Conservation (phyloP, 2,888 invertebrate genomes). For the Drosophila hamatofila region DNA sequence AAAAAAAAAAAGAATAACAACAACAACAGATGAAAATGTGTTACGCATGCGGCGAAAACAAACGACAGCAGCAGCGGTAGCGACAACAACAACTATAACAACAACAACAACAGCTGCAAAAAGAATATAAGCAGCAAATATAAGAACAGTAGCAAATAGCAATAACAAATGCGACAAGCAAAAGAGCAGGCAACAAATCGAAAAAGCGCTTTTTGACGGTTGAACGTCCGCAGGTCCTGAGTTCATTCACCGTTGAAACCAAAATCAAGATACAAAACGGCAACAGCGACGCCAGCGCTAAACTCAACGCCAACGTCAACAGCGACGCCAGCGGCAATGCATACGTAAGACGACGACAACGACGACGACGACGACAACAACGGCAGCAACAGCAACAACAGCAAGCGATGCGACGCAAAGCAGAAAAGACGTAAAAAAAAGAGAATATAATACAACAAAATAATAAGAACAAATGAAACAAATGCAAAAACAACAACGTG, state of each 20-base stretch:
- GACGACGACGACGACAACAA: slow-evolving; percentile 33
- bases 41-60: slow-evolving; percentile 53
- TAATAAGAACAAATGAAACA: slow-evolving; percentile 68
- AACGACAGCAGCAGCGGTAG: slow-evolving; percentile 9
- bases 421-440: slow-evolving; percentile 34
- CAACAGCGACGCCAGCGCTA: slow-evolving; percentile 35
- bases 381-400: slow-evolving; percentile 26
- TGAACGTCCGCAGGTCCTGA: slow-evolving; percentile 79
- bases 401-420: slow-evolving; percentile 36
- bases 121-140: slow-evolving; percentile 12
- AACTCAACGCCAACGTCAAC: slow-evolving; percentile 20
- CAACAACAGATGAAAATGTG: slow-evolving; percentile 39
- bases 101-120: slow-evolving; percentile 13
- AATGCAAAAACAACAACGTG: slow-evolving; percentile 44
- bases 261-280: slow-evolving; percentile 74
- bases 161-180: slow-evolving; percentile 32
- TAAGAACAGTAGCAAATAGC: slow-evolving; percentile 33
- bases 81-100: slow-evolving; percentile 8
- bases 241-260: slow-evolving; percentile 80
- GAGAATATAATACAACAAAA: slow-evolving; percentile 46
- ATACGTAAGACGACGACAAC: slow-evolving; percentile 61
- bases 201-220: slow-evolving; percentile 71
- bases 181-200: slow-evolving; percentile 38
- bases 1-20: too few relatives aligned
- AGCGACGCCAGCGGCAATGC: slow-evolving; percentile 42